Base-by-base conservation (phyloP, 2,113 vertebrate genomes). In the Oreochromis niloticus region DNA sequence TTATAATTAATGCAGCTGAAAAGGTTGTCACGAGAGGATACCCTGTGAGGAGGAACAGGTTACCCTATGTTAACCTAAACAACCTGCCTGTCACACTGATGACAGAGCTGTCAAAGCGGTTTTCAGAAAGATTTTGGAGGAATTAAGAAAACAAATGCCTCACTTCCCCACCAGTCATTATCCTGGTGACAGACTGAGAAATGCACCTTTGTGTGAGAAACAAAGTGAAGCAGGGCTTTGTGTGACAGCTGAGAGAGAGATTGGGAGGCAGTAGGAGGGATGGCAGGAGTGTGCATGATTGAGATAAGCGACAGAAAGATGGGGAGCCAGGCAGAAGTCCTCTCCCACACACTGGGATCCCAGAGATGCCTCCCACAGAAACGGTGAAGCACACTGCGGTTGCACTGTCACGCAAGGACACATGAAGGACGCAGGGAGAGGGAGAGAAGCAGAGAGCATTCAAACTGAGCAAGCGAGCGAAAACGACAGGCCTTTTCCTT, bases 261-360 rank as follows among this genome's bases (percentile, higher is more conserved):
- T 81, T 80, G 85, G 63, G 82, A 85, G 80, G 85, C 81, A 32
- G 91, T 87, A 61, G 90, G 90, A 89, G 73, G 87, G 89, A 88
- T 66, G 89, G 81, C 85, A 86, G 86, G 90, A 86, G 90, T 85
- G 91, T 93, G 95, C 61, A 39, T 91, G 95, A 94, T 93, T 86
- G 94, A 94, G 95, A 95, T 95, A 94, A 94, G 91, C 92, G 81
- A 91, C 89, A 89, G 87, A 89, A 87, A 92, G 88, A 92, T 71
- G 78, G 88, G 88, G 84, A 92, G 89, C 82, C 84, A 92, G 84
- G 91, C 87, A 48, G 41, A 89, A 90, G 92, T 91, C 93, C 52
- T 94, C 91, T 88, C 93, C 93, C 91, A 92, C 95, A 89, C 86
- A 79, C 87, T 87, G 90, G 91, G 85, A 87, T 93, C 89, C 90